phyloP scores from a whole-genome alignment of 2,797 vertebrate genomes.

The Gadopsis bispinosus region DNA sequence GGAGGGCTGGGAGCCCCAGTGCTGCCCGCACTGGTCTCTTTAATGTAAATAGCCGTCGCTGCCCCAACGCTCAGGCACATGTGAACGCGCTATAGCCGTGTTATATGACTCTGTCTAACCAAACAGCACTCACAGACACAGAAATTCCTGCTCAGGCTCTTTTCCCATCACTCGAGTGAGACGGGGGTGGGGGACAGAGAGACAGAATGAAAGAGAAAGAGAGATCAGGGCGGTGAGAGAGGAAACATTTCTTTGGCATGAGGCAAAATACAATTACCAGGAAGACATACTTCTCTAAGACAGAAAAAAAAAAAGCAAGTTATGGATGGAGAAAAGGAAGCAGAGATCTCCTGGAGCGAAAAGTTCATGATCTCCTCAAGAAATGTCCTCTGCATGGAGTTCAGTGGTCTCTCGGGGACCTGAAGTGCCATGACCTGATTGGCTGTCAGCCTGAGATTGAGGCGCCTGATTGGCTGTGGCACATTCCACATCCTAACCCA shows the following conservation, averaged over 20 bases:
- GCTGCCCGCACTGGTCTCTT: constrained; percentile 75
- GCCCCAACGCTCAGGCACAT: constrained; percentile 72
- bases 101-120: constrained; percentile 85
- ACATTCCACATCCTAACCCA: constrained; percentile 73
- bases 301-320: constrained; percentile 58
- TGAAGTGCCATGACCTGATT: constrained; percentile 81
- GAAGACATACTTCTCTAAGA: constrained; percentile 65
- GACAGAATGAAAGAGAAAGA: constrained; percentile 39
- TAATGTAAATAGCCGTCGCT: constrained; percentile 82
- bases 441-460: constrained; percentile 77
- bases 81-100: constrained; percentile 72
- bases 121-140: constrained; percentile 81
- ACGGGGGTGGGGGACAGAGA: constrained; percentile 24
- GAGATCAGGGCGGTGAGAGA: constrained; percentile 53
- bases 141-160: constrained; percentile 70
- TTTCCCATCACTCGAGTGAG: constrained; percentile 74
- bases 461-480: constrained; percentile 80
- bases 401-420: constrained; percentile 72
- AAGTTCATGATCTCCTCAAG: constrained; percentile 80
- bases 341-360: constrained; percentile 78
- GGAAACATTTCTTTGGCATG: constrained; percentile 78
- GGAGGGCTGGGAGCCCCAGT: constrained; percentile 73
- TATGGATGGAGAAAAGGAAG: constrained; percentile 65
- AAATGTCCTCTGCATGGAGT: constrained; percentile 74
- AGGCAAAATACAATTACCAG: constrained; percentile 76